Evolutionary conservation across 2,888 invertebrate species (phyloP).

Genomic region (Hyposoter dolosus): DNA sequence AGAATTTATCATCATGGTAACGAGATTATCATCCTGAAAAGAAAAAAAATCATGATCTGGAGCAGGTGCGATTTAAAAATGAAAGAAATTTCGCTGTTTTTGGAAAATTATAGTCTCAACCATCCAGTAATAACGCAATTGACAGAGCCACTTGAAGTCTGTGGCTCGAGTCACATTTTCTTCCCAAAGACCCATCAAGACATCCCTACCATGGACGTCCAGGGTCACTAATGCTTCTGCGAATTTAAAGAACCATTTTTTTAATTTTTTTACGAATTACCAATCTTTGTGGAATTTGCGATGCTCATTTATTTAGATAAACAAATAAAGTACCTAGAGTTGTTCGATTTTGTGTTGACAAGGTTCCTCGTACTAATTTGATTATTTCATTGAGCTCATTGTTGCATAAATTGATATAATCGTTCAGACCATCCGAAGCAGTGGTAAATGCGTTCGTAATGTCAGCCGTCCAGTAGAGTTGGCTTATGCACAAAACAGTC

Average conservation of each 20-base stretch:
- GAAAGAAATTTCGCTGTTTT: background rate
- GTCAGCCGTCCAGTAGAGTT: slow-evolving; percentile 96
- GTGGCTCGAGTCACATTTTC: slow-evolving; percentile 89
- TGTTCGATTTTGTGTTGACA: slow-evolving; percentile 94
- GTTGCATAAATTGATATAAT: slow-evolving; percentile 90
- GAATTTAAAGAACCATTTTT: background rate
- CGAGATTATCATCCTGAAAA: slow-evolving; percentile 84
- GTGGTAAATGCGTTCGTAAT: slow-evolving; percentile 91
- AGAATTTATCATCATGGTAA: slow-evolving; percentile 87
- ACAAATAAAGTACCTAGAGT: slow-evolving; percentile 88
- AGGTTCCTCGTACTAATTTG: slow-evolving; percentile 93
- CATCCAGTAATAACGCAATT: slow-evolving; percentile 95
- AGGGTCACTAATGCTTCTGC: slow-evolving; percentile 94
- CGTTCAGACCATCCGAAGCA: slow-evolving; percentile 86
- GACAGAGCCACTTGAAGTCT: slow-evolving; percentile 96
- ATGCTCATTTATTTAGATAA: background rate
- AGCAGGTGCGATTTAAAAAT: background rate
- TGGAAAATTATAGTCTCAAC: slow-evolving; percentile 82
- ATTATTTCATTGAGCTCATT: slow-evolving; percentile 93
- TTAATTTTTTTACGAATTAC: background rate
- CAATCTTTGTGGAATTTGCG: background rate
- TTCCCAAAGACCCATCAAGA: slow-evolving; percentile 89
- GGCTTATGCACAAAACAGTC: slow-evolving; percentile 89
- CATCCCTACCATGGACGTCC: slow-evolving; percentile 97
- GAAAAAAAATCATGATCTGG: background rate